Conservation (phyloP, 2,113 vertebrate species). For the Morphnarchus princeps region DNA sequence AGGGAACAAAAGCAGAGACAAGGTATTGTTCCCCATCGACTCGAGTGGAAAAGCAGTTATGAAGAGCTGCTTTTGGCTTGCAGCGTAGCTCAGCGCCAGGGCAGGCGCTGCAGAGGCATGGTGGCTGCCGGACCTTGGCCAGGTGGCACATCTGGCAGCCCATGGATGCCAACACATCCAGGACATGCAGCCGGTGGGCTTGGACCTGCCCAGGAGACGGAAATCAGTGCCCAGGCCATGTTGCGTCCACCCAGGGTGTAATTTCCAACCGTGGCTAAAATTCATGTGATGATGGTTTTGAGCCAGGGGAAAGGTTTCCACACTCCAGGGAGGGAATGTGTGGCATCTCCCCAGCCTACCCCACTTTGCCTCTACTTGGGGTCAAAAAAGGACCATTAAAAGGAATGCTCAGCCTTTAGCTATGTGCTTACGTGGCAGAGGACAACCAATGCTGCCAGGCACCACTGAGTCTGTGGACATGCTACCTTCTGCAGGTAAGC, state of each 20-base stretch:
- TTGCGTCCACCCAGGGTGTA: neutral
- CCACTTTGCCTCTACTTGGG: neutral
- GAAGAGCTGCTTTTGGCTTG: neutral
- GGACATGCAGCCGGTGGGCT: neutral
- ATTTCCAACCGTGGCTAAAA: neutral
- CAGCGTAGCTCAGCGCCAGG: neutral
- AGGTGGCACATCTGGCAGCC: neutral
- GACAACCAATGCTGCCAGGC: neutral
- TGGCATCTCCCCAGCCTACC: neutral
- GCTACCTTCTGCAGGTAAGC: neutral
- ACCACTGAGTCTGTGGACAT: accelerated
- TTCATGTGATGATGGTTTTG: neutral
- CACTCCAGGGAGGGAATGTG: neutral
- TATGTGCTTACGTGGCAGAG: neutral
- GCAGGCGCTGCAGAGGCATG: accelerated
- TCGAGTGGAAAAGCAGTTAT: neutral
- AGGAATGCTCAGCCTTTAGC: neutral
- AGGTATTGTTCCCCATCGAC: conserved; percentile 22
- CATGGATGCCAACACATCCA: accelerated
- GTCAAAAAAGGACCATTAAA: neutral
- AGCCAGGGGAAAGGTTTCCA: neutral
- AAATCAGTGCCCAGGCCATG: neutral
- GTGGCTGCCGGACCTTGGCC: neutral
- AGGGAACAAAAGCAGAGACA: conserved; percentile 41
- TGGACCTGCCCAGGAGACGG: neutral